Evolutionary conservation across 2,888 invertebrate species (phyloP).

Genomic region (Scotopteryx bipunctaria): DNA sequence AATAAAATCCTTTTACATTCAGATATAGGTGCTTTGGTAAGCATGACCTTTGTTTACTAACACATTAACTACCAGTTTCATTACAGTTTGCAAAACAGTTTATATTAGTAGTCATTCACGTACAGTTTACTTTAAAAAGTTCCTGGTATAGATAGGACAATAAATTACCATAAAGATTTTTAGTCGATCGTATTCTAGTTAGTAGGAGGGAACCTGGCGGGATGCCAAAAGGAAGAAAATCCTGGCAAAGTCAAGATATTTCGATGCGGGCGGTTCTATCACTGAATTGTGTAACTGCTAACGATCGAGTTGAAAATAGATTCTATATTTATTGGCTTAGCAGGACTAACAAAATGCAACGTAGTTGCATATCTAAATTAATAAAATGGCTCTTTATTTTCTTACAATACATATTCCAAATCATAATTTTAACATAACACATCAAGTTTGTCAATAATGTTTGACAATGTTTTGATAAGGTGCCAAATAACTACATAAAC

Average conservation of each 20-base stretch:
- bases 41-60: too few relatives aligned
- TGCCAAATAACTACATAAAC: too few relatives aligned
- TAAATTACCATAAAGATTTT: constrained; percentile 51
- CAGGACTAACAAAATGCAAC: constrained; percentile 5
- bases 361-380: too few relatives aligned
- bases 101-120: not conserved
- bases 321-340: constrained; percentile 3
- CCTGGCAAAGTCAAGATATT: constrained; percentile 67
- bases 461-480: too few relatives aligned
- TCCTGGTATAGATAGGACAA: constrained; percentile 23
- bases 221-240: constrained; percentile 68
- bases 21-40: too few relatives aligned
- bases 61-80: too few relatives aligned
- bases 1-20: too few relatives aligned
- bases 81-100: constrained; percentile 1
- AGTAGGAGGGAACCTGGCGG: constrained; percentile 61
- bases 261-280: constrained; percentile 63
- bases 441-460: too few relatives aligned
- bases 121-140: constrained; percentile 2
- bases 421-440: too few relatives aligned
- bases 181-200: constrained; percentile 46
- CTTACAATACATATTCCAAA: too few relatives aligned
- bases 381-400: too few relatives aligned
- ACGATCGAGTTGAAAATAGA: constrained; percentile 19
- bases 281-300: constrained; percentile 35